phyloP scores from a whole-genome alignment of 2,797 vertebrate genomes.

The Poeciliopsis paucimaculata region DNA sequence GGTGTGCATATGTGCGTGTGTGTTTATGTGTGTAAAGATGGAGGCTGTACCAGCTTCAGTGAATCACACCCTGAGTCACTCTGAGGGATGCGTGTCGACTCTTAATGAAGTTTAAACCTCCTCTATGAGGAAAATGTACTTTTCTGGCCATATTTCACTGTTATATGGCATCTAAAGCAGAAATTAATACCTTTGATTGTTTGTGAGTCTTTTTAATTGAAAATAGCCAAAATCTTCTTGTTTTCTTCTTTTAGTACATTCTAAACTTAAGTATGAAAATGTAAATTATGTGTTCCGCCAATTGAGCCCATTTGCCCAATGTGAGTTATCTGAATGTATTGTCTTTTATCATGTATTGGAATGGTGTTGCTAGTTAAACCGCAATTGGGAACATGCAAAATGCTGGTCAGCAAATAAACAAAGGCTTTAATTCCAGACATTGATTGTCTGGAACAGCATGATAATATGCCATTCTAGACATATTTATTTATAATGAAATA shows the following conservation, averaged over 20 bases:
- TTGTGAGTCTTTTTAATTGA: not conserved
- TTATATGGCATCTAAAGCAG: not conserved
- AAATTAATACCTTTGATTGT: not conserved
- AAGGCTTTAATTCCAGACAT: not conserved
- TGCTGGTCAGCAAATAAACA: not conserved
- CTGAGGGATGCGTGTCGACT: slow-evolving; percentile 43
- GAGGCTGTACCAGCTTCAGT: slow-evolving; percentile 56
- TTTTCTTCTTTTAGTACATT: not conserved
- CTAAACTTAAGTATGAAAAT: not conserved
- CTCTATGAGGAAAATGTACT: slow-evolving; percentile 40
- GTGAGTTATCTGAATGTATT: not conserved
- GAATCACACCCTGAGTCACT: slow-evolving; percentile 77
- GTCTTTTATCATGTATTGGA: too few relatives aligned
- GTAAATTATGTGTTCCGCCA: not conserved
- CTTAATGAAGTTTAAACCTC: slow-evolving; percentile 58
- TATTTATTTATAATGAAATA: not conserved
- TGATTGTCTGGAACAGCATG: not conserved
- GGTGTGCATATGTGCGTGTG: slow-evolving; percentile 11
- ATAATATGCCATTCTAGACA: too few relatives aligned
- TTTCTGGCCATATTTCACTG: slow-evolving; percentile 9
- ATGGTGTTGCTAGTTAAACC: not conserved
- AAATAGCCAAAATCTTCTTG: not conserved
- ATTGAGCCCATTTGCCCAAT: not conserved
- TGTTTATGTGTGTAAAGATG: slow-evolving; percentile 46
- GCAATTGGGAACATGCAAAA: not conserved